Evolutionary conservation across 2,888 invertebrate species (phyloP).

Genomic region (Arge pagana): DNA sequence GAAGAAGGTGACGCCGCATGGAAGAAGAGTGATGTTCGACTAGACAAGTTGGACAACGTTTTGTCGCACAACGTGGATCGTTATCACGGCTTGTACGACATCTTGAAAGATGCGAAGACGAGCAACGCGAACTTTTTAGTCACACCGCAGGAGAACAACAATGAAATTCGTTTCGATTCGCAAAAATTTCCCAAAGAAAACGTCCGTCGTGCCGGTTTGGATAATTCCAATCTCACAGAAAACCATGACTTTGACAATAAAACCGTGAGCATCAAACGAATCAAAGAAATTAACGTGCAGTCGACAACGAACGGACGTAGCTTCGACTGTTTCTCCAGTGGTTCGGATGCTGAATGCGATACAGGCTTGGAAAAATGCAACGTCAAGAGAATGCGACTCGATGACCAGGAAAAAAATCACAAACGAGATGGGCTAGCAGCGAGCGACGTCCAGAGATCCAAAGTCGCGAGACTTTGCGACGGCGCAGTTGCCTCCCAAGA

Average conservation of each 20-base stretch:
- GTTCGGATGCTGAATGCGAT: conserved; percentile 50
- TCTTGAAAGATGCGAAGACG: conserved; percentile 65
- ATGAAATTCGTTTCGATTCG: conserved; percentile 62
- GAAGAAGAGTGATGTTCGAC: conserved; percentile 34
- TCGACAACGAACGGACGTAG: conserved; percentile 37
- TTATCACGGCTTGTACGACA: conserved; percentile 58
- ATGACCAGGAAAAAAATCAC: conserved; percentile 55
- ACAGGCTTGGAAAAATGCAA: conserved; percentile 53
- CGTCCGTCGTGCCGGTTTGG: conserved; percentile 53
- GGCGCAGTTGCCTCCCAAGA: conserved; percentile 48
- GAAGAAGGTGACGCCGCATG: conserved; percentile 14
- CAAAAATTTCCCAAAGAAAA: conserved; percentile 64
- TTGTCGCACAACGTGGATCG: conserved; percentile 45
- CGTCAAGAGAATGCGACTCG: conserved; percentile 56
- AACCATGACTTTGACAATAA: conserved; percentile 59
- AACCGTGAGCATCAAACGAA: conserved; percentile 53
- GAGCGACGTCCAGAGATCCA: conserved; percentile 40
- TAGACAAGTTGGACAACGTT: conserved; percentile 33
- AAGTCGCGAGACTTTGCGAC: conserved; percentile 41
- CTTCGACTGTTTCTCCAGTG: conserved; percentile 45
- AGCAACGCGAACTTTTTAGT: conserved; percentile 64
- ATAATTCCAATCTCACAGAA: conserved; percentile 57
- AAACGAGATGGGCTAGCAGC: conserved; percentile 42
- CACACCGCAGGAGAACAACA: conserved; percentile 56
- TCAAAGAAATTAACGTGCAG: conserved; percentile 60